phyloP scores from a whole-genome alignment of 2,888 invertebrate genomes.

The Epinotia ramella region DNA sequence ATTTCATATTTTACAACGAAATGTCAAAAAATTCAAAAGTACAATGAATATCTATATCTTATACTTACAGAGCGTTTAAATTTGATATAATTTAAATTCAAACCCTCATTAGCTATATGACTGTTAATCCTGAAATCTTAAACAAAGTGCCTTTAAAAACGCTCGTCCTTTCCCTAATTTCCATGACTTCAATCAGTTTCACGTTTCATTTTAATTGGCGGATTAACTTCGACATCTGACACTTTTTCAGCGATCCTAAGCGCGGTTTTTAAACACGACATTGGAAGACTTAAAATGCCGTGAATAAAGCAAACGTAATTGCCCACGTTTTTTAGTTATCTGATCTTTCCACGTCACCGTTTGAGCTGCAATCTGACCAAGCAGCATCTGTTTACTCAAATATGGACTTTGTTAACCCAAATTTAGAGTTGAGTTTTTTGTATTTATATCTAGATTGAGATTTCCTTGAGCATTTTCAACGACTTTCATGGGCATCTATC shows the following conservation, averaged over 20 bases:
- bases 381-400: constrained; percentile 50
- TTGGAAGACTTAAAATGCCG: constrained; percentile 61
- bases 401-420: constrained; percentile 49
- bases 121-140: constrained; percentile 1
- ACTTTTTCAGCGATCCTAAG: constrained; percentile 70
- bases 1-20: too few relatives aligned
- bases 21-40: too few relatives aligned
- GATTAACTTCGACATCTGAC: constrained; percentile 72
- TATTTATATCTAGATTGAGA: constrained; percentile 36
- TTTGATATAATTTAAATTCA: background rate
- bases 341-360: constrained; percentile 69
- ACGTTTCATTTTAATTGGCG: constrained; percentile 76
- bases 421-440: constrained; percentile 51
- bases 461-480: constrained; percentile 52
- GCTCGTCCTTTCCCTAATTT: constrained; percentile 48
- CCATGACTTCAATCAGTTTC: constrained; percentile 59
- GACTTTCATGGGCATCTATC: constrained; percentile 75
- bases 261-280: constrained; percentile 59
- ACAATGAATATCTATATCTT: too few relatives aligned
- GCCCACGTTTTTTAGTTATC: constrained; percentile 83
- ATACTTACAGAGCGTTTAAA: too few relatives aligned
- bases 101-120: background rate
- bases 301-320: constrained; percentile 79
- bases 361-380: constrained; percentile 61
- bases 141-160: constrained; percentile 13